phyloP scores from a whole-genome alignment of 2,113 vertebrate species.

The Leptocoma aspasia region DNA sequence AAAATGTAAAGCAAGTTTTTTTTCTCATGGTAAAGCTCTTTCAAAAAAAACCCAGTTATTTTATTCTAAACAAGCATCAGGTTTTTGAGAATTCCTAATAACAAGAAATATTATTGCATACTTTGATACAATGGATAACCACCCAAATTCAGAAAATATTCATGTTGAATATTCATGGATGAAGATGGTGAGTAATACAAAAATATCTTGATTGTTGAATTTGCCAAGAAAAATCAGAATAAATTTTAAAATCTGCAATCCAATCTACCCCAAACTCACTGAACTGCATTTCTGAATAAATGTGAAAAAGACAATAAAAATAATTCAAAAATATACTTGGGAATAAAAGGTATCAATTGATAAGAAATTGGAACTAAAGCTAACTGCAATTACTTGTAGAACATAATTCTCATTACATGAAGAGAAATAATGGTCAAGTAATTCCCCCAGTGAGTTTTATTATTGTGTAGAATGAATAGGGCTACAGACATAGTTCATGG shows the following conservation, averaged over 20 bases:
- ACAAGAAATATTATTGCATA: background rate
- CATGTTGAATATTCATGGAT: background rate
- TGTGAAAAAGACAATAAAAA: background rate
- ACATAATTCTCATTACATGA: conserved; percentile 16
- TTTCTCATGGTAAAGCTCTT: background rate
- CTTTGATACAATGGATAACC: background rate
- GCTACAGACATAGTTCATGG: conserved; percentile 40
- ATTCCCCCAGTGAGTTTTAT: conserved; percentile 7
- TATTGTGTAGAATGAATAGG: background rate
- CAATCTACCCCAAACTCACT: background rate
- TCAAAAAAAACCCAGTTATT: background rate
- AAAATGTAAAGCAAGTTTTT: background rate
- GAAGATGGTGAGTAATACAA: background rate
- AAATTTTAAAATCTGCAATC: background rate
- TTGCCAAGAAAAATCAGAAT: background rate
- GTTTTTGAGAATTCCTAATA: background rate
- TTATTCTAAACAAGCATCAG: background rate
- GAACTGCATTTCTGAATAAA: background rate
- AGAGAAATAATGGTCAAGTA: conserved; percentile 17
- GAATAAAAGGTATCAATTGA: background rate
- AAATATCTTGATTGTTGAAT: background rate
- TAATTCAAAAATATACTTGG: background rate
- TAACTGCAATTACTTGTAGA: conserved; percentile 9
- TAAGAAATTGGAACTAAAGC: conserved; percentile 24
- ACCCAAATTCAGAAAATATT: background rate